Evolutionary conservation across 2,888 invertebrate species (phyloP).

Genomic region (Phortica okadai): DNA sequence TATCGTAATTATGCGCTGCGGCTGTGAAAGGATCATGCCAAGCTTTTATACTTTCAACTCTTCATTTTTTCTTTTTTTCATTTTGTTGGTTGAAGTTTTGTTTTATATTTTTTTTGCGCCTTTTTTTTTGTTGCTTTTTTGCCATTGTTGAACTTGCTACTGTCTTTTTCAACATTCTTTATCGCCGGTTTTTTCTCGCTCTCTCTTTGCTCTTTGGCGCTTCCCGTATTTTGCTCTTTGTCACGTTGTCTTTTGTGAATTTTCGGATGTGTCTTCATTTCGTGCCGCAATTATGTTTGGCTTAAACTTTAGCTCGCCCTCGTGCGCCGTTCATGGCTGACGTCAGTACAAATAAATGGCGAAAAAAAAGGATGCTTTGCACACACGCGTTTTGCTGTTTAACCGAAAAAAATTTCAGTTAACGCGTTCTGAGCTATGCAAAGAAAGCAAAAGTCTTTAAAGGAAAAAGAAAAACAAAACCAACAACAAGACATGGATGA

Average conservation of each 20-base stretch:
- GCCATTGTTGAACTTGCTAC: conserved; percentile 44
- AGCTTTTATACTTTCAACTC: conserved; percentile 10
- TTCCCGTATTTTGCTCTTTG: conserved; percentile 46
- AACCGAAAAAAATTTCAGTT: conserved; percentile 8
- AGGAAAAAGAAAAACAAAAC: conserved; percentile 1
- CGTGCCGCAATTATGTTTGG: conserved; percentile 67
- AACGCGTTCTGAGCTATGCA: background rate
- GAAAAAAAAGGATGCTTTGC: background rate
- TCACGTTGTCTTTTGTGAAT: conserved; percentile 31
- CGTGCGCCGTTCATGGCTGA: background rate
- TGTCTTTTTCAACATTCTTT: conserved; percentile 42
- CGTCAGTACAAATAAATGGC: background rate
- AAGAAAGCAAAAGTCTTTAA: background rate
- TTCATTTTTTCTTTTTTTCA: conserved; percentile 6
- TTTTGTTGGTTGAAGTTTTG: background rate
- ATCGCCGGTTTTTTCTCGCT: background rate
- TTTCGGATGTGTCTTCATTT: conserved; percentile 47
- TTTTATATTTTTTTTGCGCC: background rate
- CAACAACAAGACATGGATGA: background rate
- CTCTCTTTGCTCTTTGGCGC: conserved; percentile 28
- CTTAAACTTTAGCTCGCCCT: conserved; percentile 55
- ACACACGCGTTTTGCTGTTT: background rate
- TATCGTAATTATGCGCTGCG: conserved; percentile 69
- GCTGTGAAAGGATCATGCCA: conserved; percentile 23
- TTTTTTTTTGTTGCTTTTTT: conserved; percentile 4